Base-by-base conservation (phyloP, 2,797 vertebrate species). In the Atherinosoma microstoma region DNA sequence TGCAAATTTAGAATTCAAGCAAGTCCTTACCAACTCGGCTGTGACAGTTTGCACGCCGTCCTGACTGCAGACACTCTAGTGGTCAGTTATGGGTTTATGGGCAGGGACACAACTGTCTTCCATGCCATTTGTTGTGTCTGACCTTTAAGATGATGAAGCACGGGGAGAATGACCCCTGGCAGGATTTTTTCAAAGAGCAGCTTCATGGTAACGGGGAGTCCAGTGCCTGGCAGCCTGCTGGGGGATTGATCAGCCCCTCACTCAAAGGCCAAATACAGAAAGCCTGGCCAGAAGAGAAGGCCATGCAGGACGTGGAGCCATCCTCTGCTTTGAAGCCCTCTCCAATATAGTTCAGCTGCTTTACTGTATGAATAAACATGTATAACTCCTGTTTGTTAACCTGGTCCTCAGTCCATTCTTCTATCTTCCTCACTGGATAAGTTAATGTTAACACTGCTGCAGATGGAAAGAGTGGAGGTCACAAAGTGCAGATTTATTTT, bases 141-240 rank as follows among this genome's bases (percentile, higher is more conserved):
- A 94, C 93, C 93, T 94, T 94, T 94, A 91, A 90, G 90, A 92
- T 87, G 91, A 93, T 91, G 88, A 92, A 92, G 90, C 87, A 45
- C 76, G 77, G 90, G 77, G 84, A 87, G 83, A 84, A 83, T 91
- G 93, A 93, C 92, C 87, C 86, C 92, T 92, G 88, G 85, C 89
- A 87, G 84, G 84, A 71, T 83, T 86, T 91, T 86, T 94, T 94
- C 91, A 94, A 94, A 94, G 93, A 90, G 92, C 90, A 88, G 79
- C 85, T 86, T 89, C 88, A 77, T 76, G 80, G 83, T 91, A 86
- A 92, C 87, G 79, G 91, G 86, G 89, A 89, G 87, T 87, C 88
- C 86, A 79, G 83, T 84, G 89, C 78, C 80, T 86, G 85, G 88
- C 89, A 83, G 78, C 88, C 78, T 87, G 83, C 92, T 91, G 92